These are phyloP conservation scores for Porites evermanni DNA, from an alignment of 92 coral and sea anemone species.

Conservation along the genomic window DNA sequence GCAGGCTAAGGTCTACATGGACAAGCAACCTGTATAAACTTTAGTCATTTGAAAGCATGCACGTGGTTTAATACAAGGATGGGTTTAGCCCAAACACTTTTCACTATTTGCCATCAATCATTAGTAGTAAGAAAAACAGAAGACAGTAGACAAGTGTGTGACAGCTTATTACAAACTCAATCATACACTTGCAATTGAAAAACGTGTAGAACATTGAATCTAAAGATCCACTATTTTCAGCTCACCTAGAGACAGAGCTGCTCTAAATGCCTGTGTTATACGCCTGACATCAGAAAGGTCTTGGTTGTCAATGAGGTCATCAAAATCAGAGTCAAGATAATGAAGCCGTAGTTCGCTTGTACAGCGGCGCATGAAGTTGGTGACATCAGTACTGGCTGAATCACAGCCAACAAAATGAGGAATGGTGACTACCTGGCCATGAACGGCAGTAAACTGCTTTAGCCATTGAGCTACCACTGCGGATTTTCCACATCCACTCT, in stretches of 20 bases:
- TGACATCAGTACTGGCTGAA: conserved; percentile 80
- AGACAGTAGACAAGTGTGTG: no score
- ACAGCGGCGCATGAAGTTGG: conserved; percentile 95
- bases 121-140: no score
- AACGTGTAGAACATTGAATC: no score
- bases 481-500: conserved; percentile 92
- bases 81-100: no score
- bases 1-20: no score
- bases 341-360: conserved; percentile 90
- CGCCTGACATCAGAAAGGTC: conserved; percentile 78
- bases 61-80: no score
- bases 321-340: conserved; percentile 71
- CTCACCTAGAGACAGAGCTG: conserved; percentile 87
- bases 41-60: no score
- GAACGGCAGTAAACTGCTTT: conserved; percentile 64
- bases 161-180: no score
- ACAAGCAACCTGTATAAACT: no score
- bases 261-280: conserved; percentile 87
- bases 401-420: conserved; percentile 93
- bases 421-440: conserved; percentile 79
- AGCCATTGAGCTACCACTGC: conserved; percentile 90
- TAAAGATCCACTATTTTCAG: conserved; percentile 56
- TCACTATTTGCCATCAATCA: no score
- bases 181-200: no score
- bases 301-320: conserved; percentile 59